Conservation (phyloP, 2,888 invertebrate species). For the Herminia tarsipennalis region DNA sequence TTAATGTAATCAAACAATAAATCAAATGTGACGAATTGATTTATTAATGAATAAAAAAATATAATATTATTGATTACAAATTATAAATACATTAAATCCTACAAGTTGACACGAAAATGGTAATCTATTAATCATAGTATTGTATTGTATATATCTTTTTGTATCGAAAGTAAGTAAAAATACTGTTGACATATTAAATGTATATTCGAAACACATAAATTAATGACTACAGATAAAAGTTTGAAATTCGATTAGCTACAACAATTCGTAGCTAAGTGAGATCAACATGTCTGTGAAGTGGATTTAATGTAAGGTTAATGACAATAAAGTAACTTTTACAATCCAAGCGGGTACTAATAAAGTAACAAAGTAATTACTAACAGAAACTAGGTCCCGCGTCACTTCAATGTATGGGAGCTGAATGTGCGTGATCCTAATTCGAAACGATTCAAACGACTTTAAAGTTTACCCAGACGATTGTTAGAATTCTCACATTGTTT, state of each 20-base stretch:
- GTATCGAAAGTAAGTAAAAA: neutral
- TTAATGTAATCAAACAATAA: too few relatives aligned
- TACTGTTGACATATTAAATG: too few relatives aligned
- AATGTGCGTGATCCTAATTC: conserved; percentile 42
- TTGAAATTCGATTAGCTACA: conserved; percentile 15
- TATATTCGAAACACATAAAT: too few relatives aligned
- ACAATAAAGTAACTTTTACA: conserved; percentile 32
- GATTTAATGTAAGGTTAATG: conserved; percentile 33
- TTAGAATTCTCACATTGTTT: conserved; percentile 31
- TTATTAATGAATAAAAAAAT: too few relatives aligned
- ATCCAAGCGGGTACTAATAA: conserved; percentile 26
- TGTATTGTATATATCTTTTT: neutral
- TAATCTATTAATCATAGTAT: too few relatives aligned
- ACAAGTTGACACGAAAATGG: too few relatives aligned
- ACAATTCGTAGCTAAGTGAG: conserved; percentile 28
- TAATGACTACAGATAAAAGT: too few relatives aligned
- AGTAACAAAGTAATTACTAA: conserved; percentile 39
- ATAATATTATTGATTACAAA: too few relatives aligned
- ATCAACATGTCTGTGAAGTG: conserved; percentile 13
- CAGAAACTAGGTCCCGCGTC: conserved; percentile 39
- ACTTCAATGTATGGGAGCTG: conserved; percentile 35
- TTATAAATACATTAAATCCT: too few relatives aligned
- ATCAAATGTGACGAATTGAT: too few relatives aligned
- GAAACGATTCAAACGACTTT: conserved; percentile 31
- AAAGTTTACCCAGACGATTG: conserved; percentile 22